Evolutionary conservation across 2,113 vertebrate species (phyloP).

Genomic region (Chelonoidis abingdonii): DNA sequence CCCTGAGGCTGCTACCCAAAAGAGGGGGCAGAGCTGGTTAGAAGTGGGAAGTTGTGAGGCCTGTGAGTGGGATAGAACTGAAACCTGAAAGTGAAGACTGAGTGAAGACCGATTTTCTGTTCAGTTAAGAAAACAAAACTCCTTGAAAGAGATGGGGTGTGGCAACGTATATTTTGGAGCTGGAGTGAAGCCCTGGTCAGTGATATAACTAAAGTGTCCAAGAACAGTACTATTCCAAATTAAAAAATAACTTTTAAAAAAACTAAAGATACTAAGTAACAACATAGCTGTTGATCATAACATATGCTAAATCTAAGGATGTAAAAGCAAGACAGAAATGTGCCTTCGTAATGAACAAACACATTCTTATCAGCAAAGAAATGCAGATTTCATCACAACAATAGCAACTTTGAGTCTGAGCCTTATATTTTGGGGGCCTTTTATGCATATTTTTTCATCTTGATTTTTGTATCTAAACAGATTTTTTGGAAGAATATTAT

Average conservation of each 20-base stretch:
- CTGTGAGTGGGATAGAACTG: too few relatives aligned
- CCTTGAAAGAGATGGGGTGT: too few relatives aligned
- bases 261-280: neutral
- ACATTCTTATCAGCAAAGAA: neutral
- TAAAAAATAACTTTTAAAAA: neutral
- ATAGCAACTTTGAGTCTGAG: neutral
- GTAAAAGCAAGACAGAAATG: fast-evolving
- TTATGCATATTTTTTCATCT: neutral
- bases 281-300: fast-evolving
- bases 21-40: too few relatives aligned
- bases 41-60: too few relatives aligned
- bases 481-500: too few relatives aligned
- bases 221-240: neutral
- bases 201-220: neutral
- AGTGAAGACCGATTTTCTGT: too few relatives aligned
- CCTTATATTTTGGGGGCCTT: fast-evolving
- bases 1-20: too few relatives aligned
- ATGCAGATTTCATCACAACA: fast-evolving
- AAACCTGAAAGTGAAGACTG: too few relatives aligned
- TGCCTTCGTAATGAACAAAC: neutral
- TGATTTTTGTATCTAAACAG: neutral
- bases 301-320: neutral
- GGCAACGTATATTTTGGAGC: too few relatives aligned
- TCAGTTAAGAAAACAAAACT: too few relatives aligned
- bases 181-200: too few relatives aligned